Evolutionary conservation across 2,113 vertebrate species (phyloP).

Genomic region (Manacus vitellinus): DNA sequence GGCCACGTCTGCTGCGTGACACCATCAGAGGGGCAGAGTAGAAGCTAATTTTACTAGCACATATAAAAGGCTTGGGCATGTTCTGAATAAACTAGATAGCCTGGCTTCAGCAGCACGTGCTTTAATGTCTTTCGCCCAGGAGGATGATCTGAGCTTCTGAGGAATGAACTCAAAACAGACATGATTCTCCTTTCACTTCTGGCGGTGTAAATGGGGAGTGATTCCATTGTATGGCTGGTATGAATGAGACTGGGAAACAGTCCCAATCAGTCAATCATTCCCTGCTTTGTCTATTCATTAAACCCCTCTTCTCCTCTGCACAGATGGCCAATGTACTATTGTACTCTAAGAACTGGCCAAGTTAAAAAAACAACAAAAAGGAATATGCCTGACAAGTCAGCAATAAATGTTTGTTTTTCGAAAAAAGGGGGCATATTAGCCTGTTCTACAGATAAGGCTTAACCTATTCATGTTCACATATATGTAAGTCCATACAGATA

Average conservation of each 20-base stretch:
- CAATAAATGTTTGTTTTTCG: slow-evolving; percentile 47
- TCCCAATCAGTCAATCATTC: slow-evolving; percentile 72
- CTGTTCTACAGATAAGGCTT: background rate
- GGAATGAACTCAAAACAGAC: slow-evolving; percentile 65
- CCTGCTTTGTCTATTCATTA: slow-evolving; percentile 72
- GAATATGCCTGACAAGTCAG: slow-evolving; percentile 58
- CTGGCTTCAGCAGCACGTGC: slow-evolving; percentile 41
- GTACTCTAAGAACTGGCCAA: slow-evolving; percentile 56
- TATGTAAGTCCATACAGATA: background rate
- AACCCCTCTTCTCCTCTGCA: slow-evolving; percentile 66
- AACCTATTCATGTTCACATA: background rate
- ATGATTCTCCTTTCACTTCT: slow-evolving; percentile 66
- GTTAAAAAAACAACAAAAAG: slow-evolving; percentile 44
- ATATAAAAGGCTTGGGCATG: background rate
- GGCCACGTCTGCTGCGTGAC: slow-evolving; percentile 64
- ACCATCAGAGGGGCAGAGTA: slow-evolving; percentile 14
- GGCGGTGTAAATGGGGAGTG: slow-evolving; percentile 62
- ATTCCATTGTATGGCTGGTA: slow-evolving; percentile 67
- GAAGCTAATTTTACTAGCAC: slow-evolving; percentile 37
- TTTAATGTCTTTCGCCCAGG: slow-evolving; percentile 49
- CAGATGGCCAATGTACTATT: slow-evolving; percentile 71
- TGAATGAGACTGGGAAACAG: slow-evolving; percentile 70
- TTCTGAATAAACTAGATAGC: slow-evolving; percentile 56
- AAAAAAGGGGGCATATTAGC: background rate
- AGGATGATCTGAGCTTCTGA: slow-evolving; percentile 58